Conservation (phyloP, 2,888 invertebrate genomes). For the Eupithecia insigniata region DNA sequence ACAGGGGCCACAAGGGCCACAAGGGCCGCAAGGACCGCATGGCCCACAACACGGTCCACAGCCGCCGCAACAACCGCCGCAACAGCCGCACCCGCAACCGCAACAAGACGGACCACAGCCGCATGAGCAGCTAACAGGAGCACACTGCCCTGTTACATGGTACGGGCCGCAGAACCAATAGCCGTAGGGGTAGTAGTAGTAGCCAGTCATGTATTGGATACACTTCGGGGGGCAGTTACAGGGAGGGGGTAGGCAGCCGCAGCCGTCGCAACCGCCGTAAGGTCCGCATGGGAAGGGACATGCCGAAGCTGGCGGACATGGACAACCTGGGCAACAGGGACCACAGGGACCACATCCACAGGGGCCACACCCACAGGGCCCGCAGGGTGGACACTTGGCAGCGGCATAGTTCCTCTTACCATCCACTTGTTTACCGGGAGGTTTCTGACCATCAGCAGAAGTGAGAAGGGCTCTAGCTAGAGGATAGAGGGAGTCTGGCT, state of each 20-base stretch:
- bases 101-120: conserved; percentile 45
- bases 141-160: conserved; percentile 63
- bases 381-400: conserved; percentile 2
- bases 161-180: conserved; percentile 76
- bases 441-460: conserved; percentile 30
- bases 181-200: conserved; percentile 75
- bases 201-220: conserved; percentile 72
- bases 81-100: conserved; percentile 35
- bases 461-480: conserved; percentile 17
- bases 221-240: conserved; percentile 67
- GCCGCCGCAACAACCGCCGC: conserved; percentile 29
- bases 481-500: conserved; percentile 23
- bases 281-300: conserved; percentile 57
- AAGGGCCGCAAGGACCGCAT: conserved; percentile 30
- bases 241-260: conserved; percentile 66
- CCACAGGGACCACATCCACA: not conserved
- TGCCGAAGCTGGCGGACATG: not conserved
- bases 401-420: not conserved
- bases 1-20: conserved; percentile 6
- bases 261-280: conserved; percentile 54
- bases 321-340: conserved; percentile 1
- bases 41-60: conserved; percentile 49
- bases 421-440: conserved; percentile 19
- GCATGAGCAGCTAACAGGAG: conserved; percentile 12
- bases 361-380: not conserved